These are phyloP conservation scores for Heliconius hewitsoni DNA, from an alignment of 1,140 invertebrate species.

Conservation along the genomic window DNA sequence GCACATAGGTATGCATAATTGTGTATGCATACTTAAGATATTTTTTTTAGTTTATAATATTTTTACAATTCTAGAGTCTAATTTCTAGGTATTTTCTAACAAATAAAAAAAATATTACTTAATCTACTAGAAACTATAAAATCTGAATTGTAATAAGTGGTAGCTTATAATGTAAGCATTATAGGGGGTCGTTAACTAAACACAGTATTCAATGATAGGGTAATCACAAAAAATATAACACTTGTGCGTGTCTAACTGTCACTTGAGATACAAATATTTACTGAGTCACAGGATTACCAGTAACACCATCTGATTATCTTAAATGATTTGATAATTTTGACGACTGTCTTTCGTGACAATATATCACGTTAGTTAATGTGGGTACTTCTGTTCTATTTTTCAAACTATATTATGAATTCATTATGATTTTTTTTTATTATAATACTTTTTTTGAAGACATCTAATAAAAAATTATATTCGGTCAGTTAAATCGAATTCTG, in stretches of 20 bases:
- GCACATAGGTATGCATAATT: too few species aligned
- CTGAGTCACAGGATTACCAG: background rate
- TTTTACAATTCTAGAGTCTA: too few species aligned
- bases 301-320: background rate
- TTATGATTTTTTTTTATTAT: too few species aligned
- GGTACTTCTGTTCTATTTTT: too few species aligned
- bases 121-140: background rate
- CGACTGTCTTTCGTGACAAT: background rate
- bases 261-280: conserved; percentile 1
- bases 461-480: too few species aligned
- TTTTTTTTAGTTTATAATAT: too few species aligned
- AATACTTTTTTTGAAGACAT: too few species aligned
- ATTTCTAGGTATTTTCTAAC: too few species aligned
- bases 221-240: background rate
- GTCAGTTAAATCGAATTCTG: too few species aligned
- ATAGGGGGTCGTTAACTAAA: background rate
- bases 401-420: too few species aligned
- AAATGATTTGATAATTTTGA: background rate
- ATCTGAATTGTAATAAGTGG: background rate
- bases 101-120: too few species aligned
- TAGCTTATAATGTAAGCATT: background rate
- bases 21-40: too few species aligned
- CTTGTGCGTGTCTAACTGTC: background rate
- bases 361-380: background rate
- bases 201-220: background rate